These are phyloP conservation scores for Drepana falcataria DNA, from an alignment of 2,888 invertebrate genomes.

Conservation along the genomic window DNA sequence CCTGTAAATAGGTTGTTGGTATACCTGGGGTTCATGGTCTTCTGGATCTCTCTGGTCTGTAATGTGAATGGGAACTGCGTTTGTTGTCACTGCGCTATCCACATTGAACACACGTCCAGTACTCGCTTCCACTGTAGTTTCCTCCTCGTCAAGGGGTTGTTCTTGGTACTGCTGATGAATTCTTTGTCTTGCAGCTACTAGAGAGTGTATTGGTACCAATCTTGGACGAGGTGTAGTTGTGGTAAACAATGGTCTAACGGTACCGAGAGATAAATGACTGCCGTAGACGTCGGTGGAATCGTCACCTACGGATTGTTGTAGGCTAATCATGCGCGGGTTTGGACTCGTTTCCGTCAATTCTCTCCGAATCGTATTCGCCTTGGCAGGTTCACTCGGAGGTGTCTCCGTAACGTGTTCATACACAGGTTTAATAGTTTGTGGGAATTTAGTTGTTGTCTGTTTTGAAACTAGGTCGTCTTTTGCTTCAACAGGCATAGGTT, in stretches of 20 bases:
- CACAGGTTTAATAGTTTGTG: slow-evolving; percentile 71
- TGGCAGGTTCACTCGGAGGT: slow-evolving; percentile 50
- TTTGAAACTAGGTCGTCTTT: slow-evolving; percentile 61
- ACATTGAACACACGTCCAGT: slow-evolving; percentile 73
- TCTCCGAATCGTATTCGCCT: slow-evolving; percentile 80
- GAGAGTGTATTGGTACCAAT: slow-evolving; percentile 71
- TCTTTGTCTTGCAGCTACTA: slow-evolving; percentile 69
- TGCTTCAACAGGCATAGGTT: slow-evolving; percentile 46
- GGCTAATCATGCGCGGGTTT: slow-evolving; percentile 75
- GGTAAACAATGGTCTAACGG: slow-evolving; percentile 83
- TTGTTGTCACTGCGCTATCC: slow-evolving; percentile 70
- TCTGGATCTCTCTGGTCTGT: slow-evolving; percentile 60
- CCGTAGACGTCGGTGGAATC: slow-evolving; percentile 85
- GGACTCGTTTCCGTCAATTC: slow-evolving; percentile 79
- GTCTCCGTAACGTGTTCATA: slow-evolving; percentile 71
- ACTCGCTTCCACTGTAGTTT: slow-evolving; percentile 71
- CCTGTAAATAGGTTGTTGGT: slow-evolving; percentile 61
- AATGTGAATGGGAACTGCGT: slow-evolving; percentile 76
- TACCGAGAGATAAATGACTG: slow-evolving; percentile 80
- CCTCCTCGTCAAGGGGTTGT: slow-evolving; percentile 50
- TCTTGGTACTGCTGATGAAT: slow-evolving; percentile 70
- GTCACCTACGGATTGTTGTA: slow-evolving; percentile 80
- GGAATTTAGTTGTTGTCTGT: slow-evolving; percentile 60
- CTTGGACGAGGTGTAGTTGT: slow-evolving; percentile 80
- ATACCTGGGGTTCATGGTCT: slow-evolving; percentile 37